phyloP scores from a whole-genome alignment of 2,797 vertebrate species.

The Pelodytes ibericus region DNA sequence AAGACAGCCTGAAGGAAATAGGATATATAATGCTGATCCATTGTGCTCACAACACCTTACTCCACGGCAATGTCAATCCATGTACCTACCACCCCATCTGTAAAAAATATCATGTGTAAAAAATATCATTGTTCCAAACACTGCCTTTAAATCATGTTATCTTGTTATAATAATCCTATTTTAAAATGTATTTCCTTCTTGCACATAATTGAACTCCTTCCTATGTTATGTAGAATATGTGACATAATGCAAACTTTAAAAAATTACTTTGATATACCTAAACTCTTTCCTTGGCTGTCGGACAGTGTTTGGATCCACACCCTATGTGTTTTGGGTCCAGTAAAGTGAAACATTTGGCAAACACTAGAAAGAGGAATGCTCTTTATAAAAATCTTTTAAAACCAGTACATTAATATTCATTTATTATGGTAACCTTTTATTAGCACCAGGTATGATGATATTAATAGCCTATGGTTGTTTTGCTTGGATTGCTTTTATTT shows the following conservation, averaged over 20 bases:
- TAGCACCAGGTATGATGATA: slow-evolving; percentile 32
- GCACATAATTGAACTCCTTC: neutral
- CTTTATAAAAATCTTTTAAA: slow-evolving; percentile 22
- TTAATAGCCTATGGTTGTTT: slow-evolving; percentile 23
- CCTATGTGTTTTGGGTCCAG: neutral
- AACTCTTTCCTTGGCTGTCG: neutral
- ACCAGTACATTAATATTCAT: slow-evolving; percentile 34
- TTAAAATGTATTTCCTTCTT: neutral
- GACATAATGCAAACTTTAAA: neutral
- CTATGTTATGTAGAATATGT: neutral
- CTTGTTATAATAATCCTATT: neutral
- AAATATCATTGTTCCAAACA: no score
- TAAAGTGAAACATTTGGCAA: slow-evolving; percentile 12
- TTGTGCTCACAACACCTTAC: no score
- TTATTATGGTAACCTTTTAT: neutral
- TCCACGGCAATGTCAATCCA: no score
- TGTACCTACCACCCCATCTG: no score
- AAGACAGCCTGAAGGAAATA: no score
- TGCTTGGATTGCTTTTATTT: slow-evolving; percentile 12
- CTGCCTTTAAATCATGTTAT: neutral
- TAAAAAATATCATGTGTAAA: no score
- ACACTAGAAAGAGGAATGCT: slow-evolving; percentile 3
- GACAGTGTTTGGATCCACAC: neutral
- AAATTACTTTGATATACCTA: neutral
- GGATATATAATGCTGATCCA: no score